These are phyloP conservation scores for Griposia aprilina DNA, from an alignment of 2,888 invertebrate genomes.

Conservation along the genomic window DNA sequence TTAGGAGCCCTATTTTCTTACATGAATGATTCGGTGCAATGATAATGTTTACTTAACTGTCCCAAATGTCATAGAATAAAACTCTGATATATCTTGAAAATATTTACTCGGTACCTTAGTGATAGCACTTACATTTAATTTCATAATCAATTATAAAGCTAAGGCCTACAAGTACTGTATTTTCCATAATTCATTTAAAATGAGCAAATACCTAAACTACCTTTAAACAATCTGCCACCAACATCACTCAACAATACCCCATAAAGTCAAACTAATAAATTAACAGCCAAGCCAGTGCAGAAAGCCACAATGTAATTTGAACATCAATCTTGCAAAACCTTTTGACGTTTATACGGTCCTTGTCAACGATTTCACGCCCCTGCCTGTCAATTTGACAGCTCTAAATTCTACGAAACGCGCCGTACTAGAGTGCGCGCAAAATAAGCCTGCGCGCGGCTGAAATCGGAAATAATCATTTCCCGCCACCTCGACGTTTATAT, in stretches of 20 bases:
- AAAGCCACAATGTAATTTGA: constrained; percentile 63
- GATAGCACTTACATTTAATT: background rate
- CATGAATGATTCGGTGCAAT: background rate
- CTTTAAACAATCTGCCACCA: background rate
- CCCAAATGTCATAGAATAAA: background rate
- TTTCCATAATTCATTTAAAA: background rate
- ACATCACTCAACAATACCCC: background rate
- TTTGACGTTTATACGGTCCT: constrained; percentile 65
- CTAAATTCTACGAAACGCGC: constrained; percentile 51
- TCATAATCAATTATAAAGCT: background rate
- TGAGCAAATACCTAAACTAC: no score
- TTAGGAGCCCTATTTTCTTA: background rate
- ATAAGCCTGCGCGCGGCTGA: no score
- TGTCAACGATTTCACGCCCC: constrained; percentile 65
- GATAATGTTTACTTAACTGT: background rate
- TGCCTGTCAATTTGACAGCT: constrained; percentile 62
- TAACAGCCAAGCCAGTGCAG: constrained; percentile 46
- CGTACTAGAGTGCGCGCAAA: constrained; percentile 2
- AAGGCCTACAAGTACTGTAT: no score
- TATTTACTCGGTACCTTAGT: no score
- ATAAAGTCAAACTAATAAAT: constrained; percentile 36
- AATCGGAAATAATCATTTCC: no score
- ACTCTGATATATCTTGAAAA: background rate
- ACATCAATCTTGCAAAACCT: constrained; percentile 60
- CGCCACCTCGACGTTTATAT: no score